phyloP scores from a whole-genome alignment of 2,888 invertebrate genomes.

The Platerodrilus igneus region DNA sequence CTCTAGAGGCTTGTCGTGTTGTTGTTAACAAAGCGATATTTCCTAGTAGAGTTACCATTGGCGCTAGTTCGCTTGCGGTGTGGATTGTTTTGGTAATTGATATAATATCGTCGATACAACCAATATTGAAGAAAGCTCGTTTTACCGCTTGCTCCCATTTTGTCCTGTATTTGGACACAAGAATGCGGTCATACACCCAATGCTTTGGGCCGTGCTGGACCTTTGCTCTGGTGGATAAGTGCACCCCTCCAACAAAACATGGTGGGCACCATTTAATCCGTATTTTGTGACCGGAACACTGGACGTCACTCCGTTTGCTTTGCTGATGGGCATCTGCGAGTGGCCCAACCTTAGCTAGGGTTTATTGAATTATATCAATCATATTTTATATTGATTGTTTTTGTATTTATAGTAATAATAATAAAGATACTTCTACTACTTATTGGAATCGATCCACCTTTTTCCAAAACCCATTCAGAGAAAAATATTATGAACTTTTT shows the following conservation, averaged over 20 bases:
- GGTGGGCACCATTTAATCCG: constrained; percentile 23
- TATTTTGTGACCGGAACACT: constrained; percentile 16
- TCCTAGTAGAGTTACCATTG: constrained; percentile 6
- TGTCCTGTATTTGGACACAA: constrained; percentile 17
- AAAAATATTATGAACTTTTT: too few relatives aligned
- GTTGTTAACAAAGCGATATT: constrained; percentile 19
- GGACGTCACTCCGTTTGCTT: constrained; percentile 10
- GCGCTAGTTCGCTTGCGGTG: constrained; percentile 12
- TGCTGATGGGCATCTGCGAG: constrained; percentile 18
- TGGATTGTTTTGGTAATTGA: constrained; percentile 9
- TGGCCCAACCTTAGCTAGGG: constrained; percentile 23
- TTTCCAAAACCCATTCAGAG: too few relatives aligned
- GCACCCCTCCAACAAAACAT: constrained; percentile 25
- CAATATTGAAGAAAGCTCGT: constrained; percentile 22
- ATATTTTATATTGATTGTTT: too few relatives aligned
- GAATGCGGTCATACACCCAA: constrained; percentile 27
- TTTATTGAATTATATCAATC: too few relatives aligned
- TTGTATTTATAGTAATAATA: too few relatives aligned
- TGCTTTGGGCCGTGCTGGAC: constrained; percentile 26
- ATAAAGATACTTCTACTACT: too few relatives aligned
- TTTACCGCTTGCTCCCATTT: constrained; percentile 29
- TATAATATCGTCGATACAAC: constrained; percentile 25
- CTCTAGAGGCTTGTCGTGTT: constrained; percentile 14
- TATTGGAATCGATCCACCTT: too few relatives aligned
- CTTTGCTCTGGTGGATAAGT: constrained; percentile 27